Evolutionary conservation across 2,888 invertebrate genomes (phyloP).

Genomic region (Temnothorax ravouxi): DNA sequence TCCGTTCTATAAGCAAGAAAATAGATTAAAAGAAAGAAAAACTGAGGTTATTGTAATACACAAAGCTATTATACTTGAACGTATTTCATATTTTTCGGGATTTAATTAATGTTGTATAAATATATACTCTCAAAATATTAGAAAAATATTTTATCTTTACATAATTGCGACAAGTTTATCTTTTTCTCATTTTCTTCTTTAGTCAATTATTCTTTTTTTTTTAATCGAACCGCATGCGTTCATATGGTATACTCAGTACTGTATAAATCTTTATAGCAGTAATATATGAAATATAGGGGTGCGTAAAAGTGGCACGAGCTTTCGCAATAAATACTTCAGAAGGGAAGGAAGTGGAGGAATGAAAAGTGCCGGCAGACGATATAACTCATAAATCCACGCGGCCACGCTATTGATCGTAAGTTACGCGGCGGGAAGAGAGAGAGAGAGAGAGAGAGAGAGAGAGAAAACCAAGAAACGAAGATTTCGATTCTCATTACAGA

Average conservation of each 20-base stretch:
- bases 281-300: background rate
- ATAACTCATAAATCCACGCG: constrained; percentile 68
- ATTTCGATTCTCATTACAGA: constrained; percentile 79
- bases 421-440: constrained; percentile 49
- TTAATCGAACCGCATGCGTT: background rate
- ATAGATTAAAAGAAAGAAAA: background rate
- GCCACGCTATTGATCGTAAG: constrained; percentile 69
- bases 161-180: background rate
- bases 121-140: background rate
- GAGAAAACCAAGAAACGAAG: constrained; percentile 21
- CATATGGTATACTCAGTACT: background rate
- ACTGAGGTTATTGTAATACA: background rate
- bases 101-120: background rate
- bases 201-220: constrained; percentile 2
- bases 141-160: background rate
- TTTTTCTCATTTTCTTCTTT: background rate
- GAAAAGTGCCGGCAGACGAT: constrained; percentile 49
- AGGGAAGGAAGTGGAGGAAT: constrained; percentile 19
- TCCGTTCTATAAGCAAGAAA: background rate
- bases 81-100: background rate
- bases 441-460: no score
- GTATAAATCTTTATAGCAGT: background rate
- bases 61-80: background rate
- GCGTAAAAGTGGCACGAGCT: constrained; percentile 3
- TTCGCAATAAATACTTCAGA: constrained; percentile 24